Evolutionary conservation across 2,888 invertebrate genomes (phyloP).

Genomic region (Dexiosoma caninum): DNA sequence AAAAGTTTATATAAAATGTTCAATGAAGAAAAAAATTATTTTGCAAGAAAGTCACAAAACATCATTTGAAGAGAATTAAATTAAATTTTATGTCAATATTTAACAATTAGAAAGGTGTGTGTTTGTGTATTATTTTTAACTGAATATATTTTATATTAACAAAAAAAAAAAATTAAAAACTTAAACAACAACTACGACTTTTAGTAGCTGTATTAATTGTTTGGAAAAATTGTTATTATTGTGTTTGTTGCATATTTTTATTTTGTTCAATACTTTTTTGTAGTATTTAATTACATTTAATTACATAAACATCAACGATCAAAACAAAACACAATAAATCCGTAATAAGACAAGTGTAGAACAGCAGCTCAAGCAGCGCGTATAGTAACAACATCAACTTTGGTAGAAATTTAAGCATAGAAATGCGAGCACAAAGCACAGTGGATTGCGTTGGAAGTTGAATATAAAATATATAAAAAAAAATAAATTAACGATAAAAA

Average conservation of each 20-base stretch:
- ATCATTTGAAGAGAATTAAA: not conserved
- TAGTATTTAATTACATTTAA: conserved; percentile 48
- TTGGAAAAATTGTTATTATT: not conserved
- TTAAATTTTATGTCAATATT: not conserved
- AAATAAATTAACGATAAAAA: not conserved
- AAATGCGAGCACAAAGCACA: conserved; percentile 29
- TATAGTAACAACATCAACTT: not conserved
- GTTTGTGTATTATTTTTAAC: not conserved
- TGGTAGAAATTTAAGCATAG: not conserved
- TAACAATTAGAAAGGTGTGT: conserved; percentile 40
- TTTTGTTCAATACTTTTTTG: conserved; percentile 13
- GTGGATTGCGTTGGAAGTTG: not conserved
- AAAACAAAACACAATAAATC: conserved; percentile 42
- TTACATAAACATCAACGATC: conserved; percentile 39
- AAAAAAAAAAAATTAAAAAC: too few species aligned
- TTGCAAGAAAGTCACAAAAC: not conserved
- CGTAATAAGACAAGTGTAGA: not conserved
- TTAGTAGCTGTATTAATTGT: too few species aligned
- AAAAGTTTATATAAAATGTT: conserved; percentile 12
- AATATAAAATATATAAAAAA: not conserved
- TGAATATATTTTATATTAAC: not conserved
- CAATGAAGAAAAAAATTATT: conserved; percentile 21
- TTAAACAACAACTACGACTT: too few species aligned
- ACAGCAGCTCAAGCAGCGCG: conserved; percentile 1
- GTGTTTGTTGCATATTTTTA: not conserved